phyloP scores from a whole-genome alignment of 1,140 invertebrate genomes.

The Drosophila mayri region DNA sequence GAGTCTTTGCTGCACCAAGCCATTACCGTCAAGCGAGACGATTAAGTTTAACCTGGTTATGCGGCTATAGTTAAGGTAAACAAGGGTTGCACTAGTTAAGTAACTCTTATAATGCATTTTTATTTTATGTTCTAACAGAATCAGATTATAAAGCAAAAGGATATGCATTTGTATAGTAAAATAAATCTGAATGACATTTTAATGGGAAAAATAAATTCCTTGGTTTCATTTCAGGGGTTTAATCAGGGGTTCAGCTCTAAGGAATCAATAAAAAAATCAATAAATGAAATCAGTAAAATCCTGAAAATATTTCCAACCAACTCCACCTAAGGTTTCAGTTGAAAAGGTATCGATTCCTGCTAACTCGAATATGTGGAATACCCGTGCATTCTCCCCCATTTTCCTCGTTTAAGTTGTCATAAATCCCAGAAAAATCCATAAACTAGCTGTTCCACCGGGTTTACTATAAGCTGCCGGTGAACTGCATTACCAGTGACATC shows the following conservation, averaged over 20 bases:
- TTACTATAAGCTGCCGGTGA: conserved; percentile 42
- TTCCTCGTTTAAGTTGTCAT: conserved; percentile 40
- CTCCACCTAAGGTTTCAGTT: background rate
- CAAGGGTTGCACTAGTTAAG: background rate
- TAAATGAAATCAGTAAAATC: background rate
- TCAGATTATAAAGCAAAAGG: background rate
- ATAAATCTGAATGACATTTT: background rate
- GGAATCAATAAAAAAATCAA: background rate
- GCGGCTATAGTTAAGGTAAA: conserved; percentile 22
- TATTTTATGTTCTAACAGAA: background rate
- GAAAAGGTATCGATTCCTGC: conserved; percentile 7
- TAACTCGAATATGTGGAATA: background rate
- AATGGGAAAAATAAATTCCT: background rate
- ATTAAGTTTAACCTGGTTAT: conserved; percentile 54
- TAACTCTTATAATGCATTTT: background rate
- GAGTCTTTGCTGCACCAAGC: conserved; percentile 21
- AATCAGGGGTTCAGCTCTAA: background rate
- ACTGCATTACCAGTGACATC: conserved; percentile 20
- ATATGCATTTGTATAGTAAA: background rate
- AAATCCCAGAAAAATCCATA: conserved; percentile 43
- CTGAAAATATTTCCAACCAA: background rate
- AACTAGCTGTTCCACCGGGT: conserved; percentile 5
- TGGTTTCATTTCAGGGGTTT: background rate
- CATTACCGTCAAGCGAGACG: conserved; percentile 46
- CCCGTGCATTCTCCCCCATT: background rate